phyloP scores from a whole-genome alignment of 1,140 invertebrate genomes.

The Brachionus rotundiformis region DNA sequence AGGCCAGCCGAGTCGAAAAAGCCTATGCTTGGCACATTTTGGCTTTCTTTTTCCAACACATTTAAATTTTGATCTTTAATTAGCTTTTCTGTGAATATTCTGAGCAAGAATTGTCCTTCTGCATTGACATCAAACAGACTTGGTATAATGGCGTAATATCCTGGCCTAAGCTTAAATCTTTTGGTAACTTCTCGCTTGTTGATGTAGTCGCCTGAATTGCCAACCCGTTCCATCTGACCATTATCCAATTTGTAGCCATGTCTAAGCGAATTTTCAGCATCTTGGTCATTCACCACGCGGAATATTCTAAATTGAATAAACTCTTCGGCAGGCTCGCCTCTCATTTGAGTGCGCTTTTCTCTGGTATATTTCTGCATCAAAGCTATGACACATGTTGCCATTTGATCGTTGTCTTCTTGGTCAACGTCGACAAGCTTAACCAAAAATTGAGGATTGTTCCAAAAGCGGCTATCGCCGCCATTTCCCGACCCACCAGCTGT shows the following conservation, averaged over 20 bases:
- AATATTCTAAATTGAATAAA: slow-evolving; percentile 51
- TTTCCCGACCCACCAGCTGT: slow-evolving; percentile 51
- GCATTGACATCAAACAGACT: slow-evolving; percentile 69
- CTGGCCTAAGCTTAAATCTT: slow-evolving; percentile 62
- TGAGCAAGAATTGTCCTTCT: slow-evolving; percentile 68
- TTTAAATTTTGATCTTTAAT: slow-evolving; percentile 43
- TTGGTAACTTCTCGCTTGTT: slow-evolving; percentile 62
- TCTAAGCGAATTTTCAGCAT: background rate
- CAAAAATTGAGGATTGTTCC: slow-evolving; percentile 50
- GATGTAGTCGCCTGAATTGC: slow-evolving; percentile 60
- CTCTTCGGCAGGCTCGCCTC: slow-evolving; percentile 39
- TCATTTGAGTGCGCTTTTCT: slow-evolving; percentile 1
- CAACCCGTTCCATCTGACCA: slow-evolving; percentile 51
- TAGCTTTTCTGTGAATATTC: slow-evolving; percentile 66
- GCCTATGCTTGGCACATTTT: background rate
- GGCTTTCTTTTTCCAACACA: background rate
- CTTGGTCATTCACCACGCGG: background rate
- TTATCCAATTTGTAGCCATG: background rate
- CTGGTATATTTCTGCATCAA: slow-evolving; percentile 51
- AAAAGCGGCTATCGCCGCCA: background rate
- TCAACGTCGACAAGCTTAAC: slow-evolving; percentile 40
- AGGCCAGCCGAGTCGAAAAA: background rate
- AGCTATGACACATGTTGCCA: slow-evolving; percentile 28
- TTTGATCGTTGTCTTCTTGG: slow-evolving; percentile 19
- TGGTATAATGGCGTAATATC: slow-evolving; percentile 70